Conservation (phyloP, 2,888 invertebrate genomes). For the Elmis aenea region DNA sequence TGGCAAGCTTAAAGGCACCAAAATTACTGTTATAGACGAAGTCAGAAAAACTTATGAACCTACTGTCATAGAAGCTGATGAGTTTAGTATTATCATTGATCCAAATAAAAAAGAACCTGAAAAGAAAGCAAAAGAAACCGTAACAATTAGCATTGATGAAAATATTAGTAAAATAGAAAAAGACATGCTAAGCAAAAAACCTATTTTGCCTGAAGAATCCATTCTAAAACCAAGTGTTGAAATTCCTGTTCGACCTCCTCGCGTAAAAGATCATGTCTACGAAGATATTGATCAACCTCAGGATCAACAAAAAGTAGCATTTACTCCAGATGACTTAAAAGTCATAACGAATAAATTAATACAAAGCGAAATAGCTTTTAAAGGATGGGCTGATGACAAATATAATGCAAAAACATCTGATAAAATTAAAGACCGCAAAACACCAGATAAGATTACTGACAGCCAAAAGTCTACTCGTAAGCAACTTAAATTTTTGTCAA, state of each 20-base stretch:
- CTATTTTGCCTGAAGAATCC: slow-evolving; percentile 32
- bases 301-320: slow-evolving; percentile 7
- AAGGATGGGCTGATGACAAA: slow-evolving; percentile 35
- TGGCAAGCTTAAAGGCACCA: slow-evolving; percentile 25
- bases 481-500: slow-evolving; percentile 36
- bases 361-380: slow-evolving; percentile 36
- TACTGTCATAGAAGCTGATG: slow-evolving; percentile 36
- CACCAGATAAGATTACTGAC: slow-evolving; percentile 21
- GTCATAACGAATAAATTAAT: slow-evolving; percentile 35
- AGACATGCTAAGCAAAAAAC: slow-evolving; percentile 32
- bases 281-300: slow-evolving; percentile 33
- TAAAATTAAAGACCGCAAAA: slow-evolving; percentile 8
- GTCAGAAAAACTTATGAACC: slow-evolving; percentile 38
- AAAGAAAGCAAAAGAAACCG: slow-evolving; percentile 35
- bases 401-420: slow-evolving; percentile 26
- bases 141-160: slow-evolving; percentile 34
- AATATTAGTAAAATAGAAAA: slow-evolving; percentile 31
- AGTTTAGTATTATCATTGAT: slow-evolving; percentile 38
- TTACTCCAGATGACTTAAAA: slow-evolving; percentile 24
- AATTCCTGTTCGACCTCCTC: slow-evolving; percentile 26
- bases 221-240: slow-evolving; percentile 26
- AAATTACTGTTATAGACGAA: slow-evolving; percentile 35
- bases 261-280: slow-evolving; percentile 32
- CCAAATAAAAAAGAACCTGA: slow-evolving; percentile 33
- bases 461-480: slow-evolving; percentile 33